These are phyloP conservation scores for Euthynnus affinis DNA, from an alignment of 2,797 vertebrate genomes.

Conservation along the genomic window DNA sequence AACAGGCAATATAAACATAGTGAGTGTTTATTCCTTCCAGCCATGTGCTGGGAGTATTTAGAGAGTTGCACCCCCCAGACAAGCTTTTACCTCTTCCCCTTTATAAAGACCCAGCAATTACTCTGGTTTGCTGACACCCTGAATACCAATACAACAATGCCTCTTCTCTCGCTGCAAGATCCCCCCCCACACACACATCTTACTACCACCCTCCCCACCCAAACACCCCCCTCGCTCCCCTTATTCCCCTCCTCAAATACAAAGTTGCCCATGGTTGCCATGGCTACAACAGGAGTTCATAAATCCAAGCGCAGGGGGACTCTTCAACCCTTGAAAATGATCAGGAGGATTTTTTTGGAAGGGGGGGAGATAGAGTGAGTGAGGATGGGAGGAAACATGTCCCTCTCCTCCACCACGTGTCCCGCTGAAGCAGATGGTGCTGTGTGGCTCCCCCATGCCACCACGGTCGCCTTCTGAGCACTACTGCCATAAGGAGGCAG, in stretches of 20 bases:
- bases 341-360: constrained; percentile 57
- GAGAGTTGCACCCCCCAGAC: constrained; percentile 55
- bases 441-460: constrained; percentile 64
- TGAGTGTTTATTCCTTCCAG: constrained; percentile 68
- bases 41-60: constrained; percentile 70
- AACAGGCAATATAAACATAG: constrained; percentile 66
- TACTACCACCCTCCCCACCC: constrained; percentile 39
- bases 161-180: constrained; percentile 57
- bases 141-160: constrained; percentile 81
- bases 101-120: constrained; percentile 77
- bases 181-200: constrained; percentile 34
- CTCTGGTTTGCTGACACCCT: constrained; percentile 80
- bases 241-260: constrained; percentile 61
- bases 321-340: constrained; percentile 75
- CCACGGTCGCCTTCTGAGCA: constrained; percentile 57
- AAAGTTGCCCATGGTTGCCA: constrained; percentile 79
- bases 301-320: constrained; percentile 71
- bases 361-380: constrained; percentile 43
- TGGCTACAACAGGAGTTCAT: constrained; percentile 74
- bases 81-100: constrained; percentile 70
- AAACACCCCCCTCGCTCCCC: constrained; percentile 42
- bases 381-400: constrained; percentile 49
- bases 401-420: constrained; percentile 60
- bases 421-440: constrained; percentile 78
- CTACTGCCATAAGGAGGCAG: constrained; percentile 80